These are phyloP conservation scores for Ornithoptera priamus DNA, from an alignment of 2,888 invertebrate species.

Conservation along the genomic window DNA sequence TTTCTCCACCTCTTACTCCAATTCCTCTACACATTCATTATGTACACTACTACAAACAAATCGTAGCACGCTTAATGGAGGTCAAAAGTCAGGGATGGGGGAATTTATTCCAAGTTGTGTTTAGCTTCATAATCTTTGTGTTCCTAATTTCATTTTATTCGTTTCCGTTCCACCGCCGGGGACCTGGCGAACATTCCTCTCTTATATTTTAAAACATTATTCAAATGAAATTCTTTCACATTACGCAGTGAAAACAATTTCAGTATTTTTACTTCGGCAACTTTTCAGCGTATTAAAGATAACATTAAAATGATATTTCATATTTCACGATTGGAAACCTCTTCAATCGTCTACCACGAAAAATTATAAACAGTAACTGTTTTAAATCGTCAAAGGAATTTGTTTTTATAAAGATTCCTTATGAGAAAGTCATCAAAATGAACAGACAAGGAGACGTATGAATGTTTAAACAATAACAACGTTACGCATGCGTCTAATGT, in stretches of 20 bases:
- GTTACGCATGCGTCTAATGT: too few species aligned
- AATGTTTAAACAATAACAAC: too few species aligned
- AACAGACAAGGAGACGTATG: too few species aligned
- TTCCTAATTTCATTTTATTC: conserved; percentile 56
- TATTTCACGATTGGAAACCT: too few species aligned
- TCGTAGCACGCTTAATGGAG: conserved; percentile 26
- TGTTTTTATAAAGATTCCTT: too few species aligned
- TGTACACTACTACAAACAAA: conserved; percentile 19
- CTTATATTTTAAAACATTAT: conserved; percentile 27
- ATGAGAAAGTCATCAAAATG: too few species aligned
- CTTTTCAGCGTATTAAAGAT: too few species aligned
- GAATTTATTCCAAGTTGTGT: conserved; percentile 45
- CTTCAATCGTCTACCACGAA: too few species aligned
- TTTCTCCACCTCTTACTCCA: too few species aligned
- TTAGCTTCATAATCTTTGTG: conserved; percentile 44
- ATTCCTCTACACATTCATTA: neutral
- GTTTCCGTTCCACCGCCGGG: conserved; percentile 44
- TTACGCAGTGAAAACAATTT: conserved; percentile 27
- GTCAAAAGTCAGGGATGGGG: conserved; percentile 47
- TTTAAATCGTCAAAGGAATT: too few species aligned
- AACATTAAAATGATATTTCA: too few species aligned
- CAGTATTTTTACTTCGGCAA: conserved; percentile 2
- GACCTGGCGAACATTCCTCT: conserved; percentile 34
- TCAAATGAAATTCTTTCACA: conserved; percentile 23
- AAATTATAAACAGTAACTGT: too few species aligned